phyloP scores from a whole-genome alignment of 2,797 vertebrate genomes.

The Octomys mimax region DNA sequence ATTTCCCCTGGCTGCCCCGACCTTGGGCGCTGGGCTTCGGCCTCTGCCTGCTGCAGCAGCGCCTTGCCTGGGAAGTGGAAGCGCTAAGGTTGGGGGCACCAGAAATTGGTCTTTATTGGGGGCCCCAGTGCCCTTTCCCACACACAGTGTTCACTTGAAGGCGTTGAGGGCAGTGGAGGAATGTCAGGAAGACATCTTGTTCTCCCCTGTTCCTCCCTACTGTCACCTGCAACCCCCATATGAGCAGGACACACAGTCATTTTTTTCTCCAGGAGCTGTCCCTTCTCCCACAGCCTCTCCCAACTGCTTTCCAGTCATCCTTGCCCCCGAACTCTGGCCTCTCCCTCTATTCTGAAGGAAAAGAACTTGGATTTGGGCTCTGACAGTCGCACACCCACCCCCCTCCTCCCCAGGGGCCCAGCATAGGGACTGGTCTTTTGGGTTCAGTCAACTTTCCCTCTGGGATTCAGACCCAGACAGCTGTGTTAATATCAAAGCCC shows the following conservation, averaged over 20 bases:
- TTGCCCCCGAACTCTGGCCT: background rate
- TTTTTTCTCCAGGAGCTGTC: background rate
- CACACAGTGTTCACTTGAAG: background rate
- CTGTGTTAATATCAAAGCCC: constrained; percentile 97
- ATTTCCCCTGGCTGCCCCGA: background rate
- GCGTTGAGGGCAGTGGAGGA: background rate
- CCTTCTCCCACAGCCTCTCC: background rate
- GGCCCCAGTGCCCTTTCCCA: background rate
- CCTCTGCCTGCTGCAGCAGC: background rate
- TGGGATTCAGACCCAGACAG: constrained; percentile 95
- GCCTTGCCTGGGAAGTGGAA: background rate
- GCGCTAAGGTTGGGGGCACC: background rate
- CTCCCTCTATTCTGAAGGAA: background rate
- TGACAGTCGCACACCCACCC: background rate
- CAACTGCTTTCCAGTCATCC: background rate
- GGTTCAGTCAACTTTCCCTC: background rate
- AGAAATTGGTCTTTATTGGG: constrained; percentile 31
- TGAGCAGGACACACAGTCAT: background rate
- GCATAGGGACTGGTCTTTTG: background rate
- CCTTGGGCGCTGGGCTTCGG: background rate
- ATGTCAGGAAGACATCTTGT: background rate
- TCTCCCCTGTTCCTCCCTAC: background rate
- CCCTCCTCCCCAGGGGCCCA: background rate
- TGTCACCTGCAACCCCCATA: background rate
- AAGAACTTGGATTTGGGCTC: constrained; percentile 30